These are phyloP conservation scores for Leptopilina syphax DNA, from an alignment of 2,888 invertebrate species.

Conservation along the genomic window DNA sequence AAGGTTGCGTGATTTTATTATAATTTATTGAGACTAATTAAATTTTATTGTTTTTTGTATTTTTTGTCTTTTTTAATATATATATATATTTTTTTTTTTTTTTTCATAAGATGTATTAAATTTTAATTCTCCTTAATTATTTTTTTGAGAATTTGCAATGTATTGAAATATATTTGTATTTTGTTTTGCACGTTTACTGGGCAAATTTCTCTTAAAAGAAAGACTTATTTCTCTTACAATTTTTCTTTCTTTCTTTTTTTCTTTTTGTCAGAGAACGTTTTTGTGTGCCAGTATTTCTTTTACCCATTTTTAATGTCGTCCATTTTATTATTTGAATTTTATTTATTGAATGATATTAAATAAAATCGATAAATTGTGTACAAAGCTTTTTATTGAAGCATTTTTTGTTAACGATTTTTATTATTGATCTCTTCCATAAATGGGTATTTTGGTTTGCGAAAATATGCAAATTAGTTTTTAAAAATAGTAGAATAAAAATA, in stretches of 20 bases:
- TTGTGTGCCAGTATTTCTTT: not conserved
- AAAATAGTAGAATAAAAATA: too few species aligned
- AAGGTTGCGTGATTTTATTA: conserved; percentile 21
- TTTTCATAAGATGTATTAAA: conserved; percentile 11
- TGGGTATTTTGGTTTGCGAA: too few species aligned
- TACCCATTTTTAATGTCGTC: too few species aligned
- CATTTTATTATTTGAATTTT: too few species aligned
- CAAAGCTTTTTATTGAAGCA: too few species aligned
- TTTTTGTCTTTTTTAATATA: not conserved
- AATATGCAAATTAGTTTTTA: too few species aligned
- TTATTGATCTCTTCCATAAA: too few species aligned
- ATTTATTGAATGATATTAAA: too few species aligned
- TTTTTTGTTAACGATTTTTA: too few species aligned
- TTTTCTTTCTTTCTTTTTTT: not conserved
- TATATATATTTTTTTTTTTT: not conserved
- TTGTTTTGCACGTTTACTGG: conserved; percentile 28
- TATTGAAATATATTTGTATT: too few species aligned
- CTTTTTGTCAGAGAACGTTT: not conserved
- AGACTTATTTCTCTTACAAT: not conserved
- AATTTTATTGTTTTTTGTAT: conserved; percentile 5
- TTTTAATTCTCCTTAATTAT: not conserved
- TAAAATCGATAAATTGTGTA: too few species aligned
- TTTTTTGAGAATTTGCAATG: too few species aligned
- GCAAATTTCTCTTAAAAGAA: not conserved
- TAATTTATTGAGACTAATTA: conserved; percentile 13